Percentiles rank a stretch among this genome's conserved stretches.
phyloP scores from a whole-genome alignment of 2,113 vertebrate genomes.

The Camelus bactrianus region DNA sequence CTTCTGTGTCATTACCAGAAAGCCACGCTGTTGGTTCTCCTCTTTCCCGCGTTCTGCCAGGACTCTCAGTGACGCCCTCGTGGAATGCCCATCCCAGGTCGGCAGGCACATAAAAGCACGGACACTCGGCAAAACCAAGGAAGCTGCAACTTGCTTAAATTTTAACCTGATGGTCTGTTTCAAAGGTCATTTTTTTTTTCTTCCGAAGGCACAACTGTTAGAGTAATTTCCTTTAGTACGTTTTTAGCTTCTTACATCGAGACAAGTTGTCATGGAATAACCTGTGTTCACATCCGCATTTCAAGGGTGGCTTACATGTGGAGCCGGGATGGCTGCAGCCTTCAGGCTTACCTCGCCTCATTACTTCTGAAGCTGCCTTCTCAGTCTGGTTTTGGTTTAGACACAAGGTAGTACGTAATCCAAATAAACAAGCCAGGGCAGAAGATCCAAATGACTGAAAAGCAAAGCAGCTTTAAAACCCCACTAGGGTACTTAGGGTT shows the following conservation, averaged over 20 bases:
- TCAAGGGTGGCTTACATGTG: slow-evolving; percentile 40
- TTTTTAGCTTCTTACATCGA: neutral
- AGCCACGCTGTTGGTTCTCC: neutral
- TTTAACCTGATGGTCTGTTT: slow-evolving; percentile 48
- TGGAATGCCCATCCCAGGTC: neutral
- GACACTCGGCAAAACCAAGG: neutral
- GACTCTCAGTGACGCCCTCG: neutral
- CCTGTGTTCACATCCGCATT: slow-evolving; percentile 12
- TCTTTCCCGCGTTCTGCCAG: neutral
- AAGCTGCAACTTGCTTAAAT: slow-evolving; percentile 6
- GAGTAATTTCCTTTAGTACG: neutral
- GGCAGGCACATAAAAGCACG: neutral
- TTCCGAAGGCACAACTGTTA: neutral
- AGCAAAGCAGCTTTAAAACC: slow-evolving; percentile 41
- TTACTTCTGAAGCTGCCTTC: slow-evolving; percentile 37
- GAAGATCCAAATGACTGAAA: slow-evolving; percentile 30
- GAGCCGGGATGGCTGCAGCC: slow-evolving; percentile 34
- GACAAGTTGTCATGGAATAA: slow-evolving; percentile 20
- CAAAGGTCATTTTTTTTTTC: neutral
- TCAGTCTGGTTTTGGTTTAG: slow-evolving; percentile 71
- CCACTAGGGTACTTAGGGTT: neutral
- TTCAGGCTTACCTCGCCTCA: neutral
- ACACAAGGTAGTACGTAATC: slow-evolving; percentile 31
- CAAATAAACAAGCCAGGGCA: slow-evolving; percentile 61
- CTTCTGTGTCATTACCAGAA: neutral